Evolutionary conservation across 1,140 invertebrate species (phyloP).

Genomic region (Coptotermes formosanus): DNA sequence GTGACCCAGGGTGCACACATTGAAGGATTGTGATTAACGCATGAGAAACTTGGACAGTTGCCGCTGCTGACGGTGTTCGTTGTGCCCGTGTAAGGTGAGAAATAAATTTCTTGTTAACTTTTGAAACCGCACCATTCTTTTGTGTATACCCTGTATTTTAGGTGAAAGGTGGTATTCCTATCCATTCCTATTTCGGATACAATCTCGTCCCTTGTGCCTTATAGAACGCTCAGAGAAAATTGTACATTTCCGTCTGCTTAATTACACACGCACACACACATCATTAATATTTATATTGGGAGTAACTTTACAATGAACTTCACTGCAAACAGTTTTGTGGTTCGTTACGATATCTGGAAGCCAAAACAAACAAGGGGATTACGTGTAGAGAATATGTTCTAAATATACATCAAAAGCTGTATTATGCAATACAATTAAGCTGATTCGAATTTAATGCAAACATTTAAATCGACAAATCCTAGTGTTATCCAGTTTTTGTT

Average conservation of each 20-base stretch:
- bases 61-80: no score
- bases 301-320: conserved; percentile 2
- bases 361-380: neutral
- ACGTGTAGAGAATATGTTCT: neutral
- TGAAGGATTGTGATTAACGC: no score
- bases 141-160: no score
- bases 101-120: no score
- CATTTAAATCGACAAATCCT: neutral
- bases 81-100: no score
- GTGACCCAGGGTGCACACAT: no score
- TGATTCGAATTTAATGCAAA: neutral
- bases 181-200: no score
- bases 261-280: neutral
- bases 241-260: neutral
- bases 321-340: neutral
- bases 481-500: neutral
- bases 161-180: no score
- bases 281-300: neutral
- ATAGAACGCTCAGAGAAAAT: no score
- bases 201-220: no score
- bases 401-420: neutral
- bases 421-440: neutral
- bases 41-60: no score
- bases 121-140: no score
- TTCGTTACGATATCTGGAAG: neutral